Percentiles rank a stretch among this genome's conserved stretches.
Evolutionary conservation across 2,113 vertebrate genomes (phyloP).

Genomic region (Microtus oregoni): DNA sequence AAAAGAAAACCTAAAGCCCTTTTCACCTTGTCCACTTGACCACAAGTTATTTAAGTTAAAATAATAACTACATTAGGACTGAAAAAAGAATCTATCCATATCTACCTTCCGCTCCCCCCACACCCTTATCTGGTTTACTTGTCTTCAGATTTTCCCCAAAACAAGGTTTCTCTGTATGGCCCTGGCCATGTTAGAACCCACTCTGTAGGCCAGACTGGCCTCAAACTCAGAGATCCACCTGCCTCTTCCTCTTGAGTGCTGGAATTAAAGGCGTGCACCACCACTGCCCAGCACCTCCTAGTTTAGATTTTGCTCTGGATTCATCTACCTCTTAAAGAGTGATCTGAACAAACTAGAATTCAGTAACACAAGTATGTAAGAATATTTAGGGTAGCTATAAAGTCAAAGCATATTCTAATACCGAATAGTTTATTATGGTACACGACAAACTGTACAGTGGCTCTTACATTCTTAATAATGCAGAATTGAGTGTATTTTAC

Average conservation of each 20-base stretch:
- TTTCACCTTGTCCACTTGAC: not conserved
- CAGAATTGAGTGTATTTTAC: not conserved
- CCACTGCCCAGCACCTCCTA: not conserved
- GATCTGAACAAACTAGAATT: conserved; percentile 52
- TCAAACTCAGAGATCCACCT: not conserved
- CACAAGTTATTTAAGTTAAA: conserved; percentile 30
- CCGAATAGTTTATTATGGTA: not conserved
- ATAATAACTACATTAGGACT: not conserved
- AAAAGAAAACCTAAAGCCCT: not conserved
- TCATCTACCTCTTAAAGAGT: conserved; percentile 42
- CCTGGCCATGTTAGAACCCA: not conserved
- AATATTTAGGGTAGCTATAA: conserved; percentile 27
- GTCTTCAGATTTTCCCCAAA: not conserved
- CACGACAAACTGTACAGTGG: not conserved
- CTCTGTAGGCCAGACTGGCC: not conserved
- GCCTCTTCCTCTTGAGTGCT: not conserved
- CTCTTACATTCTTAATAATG: not conserved
- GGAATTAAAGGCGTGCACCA: not conserved
- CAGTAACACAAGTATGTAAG: conserved; percentile 8
- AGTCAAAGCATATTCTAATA: not conserved
- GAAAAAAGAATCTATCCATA: not conserved
- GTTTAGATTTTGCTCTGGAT: conserved; percentile 38
- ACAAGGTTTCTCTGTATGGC: not conserved
- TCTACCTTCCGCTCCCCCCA: not conserved
- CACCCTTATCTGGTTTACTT: not conserved